Percentiles rank a stretch among this genome's conserved stretches.
These are phyloP conservation scores for Trichogramma dendrolimi DNA, from an alignment of 2,888 invertebrate species.

Conservation along the genomic window DNA sequence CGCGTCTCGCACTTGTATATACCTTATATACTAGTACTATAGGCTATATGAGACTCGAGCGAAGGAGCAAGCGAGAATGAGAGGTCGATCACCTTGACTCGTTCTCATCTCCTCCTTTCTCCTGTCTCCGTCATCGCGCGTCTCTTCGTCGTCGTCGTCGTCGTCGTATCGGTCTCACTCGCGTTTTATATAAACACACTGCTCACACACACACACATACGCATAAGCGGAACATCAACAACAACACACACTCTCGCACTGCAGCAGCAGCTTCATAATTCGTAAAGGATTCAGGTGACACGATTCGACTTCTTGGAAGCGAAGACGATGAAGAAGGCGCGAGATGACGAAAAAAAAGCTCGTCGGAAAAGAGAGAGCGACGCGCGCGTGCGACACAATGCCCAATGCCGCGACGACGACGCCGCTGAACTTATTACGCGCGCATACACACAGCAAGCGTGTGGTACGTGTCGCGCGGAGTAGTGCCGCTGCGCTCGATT, in stretches of 20 bases:
- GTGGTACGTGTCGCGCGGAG: no score
- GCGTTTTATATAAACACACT: not conserved
- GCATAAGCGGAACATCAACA: not conserved
- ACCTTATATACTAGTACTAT: no score
- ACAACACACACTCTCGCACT: not conserved
- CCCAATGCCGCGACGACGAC: no score
- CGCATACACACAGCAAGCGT: no score
- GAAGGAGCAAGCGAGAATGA: slow-evolving; percentile 33
- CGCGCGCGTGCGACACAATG: not conserved
- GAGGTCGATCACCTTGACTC: slow-evolving; percentile 39
- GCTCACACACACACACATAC: no score
- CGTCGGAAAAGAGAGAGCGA: not conserved
- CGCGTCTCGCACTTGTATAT: no score
- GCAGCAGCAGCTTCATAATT: slow-evolving; percentile 1
- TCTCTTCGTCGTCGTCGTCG: not conserved
- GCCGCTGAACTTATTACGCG: no score
- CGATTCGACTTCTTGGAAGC: slow-evolving; percentile 38
- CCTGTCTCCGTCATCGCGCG: not conserved
- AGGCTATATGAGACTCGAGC: not conserved
- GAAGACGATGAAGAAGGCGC: not conserved
- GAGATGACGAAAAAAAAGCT: not conserved
- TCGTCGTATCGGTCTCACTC: slow-evolving; percentile 18
- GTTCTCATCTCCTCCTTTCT: slow-evolving; percentile 1
- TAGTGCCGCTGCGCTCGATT: no score
- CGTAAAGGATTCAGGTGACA: slow-evolving; percentile 35